Evolutionary conservation across 2,888 invertebrate genomes (phyloP).

Genomic region (Cecidostiba fungosa): DNA sequence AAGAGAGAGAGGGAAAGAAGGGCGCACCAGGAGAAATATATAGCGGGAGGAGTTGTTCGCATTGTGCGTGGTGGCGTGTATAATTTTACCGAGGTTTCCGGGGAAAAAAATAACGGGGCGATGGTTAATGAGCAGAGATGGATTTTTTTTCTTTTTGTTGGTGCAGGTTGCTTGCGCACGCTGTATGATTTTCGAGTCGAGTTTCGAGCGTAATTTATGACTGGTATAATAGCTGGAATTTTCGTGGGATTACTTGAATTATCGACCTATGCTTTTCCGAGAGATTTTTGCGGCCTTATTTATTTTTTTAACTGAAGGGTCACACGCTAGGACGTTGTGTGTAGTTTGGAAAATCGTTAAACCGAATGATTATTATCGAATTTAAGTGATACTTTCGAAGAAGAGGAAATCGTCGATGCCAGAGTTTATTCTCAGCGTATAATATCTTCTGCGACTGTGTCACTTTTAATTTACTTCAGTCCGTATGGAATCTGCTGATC

Average conservation of each 20-base stretch:
- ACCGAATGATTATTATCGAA: too few relatives aligned
- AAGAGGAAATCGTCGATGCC: too few relatives aligned
- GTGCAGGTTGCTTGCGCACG: background rate
- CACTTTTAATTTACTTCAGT: too few relatives aligned
- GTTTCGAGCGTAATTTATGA: slow-evolving; percentile 20
- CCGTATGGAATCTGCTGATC: too few relatives aligned
- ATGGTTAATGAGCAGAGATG: background rate
- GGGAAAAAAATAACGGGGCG: slow-evolving; percentile 35
- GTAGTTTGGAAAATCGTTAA: too few relatives aligned
- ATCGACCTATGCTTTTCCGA: background rate
- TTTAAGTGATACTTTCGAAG: too few relatives aligned
- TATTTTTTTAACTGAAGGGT: background rate
- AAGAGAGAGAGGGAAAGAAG: slow-evolving; percentile 4
- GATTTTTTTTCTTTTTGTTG: background rate
- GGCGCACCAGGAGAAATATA: slow-evolving; percentile 1
- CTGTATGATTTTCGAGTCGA: slow-evolving; percentile 26
- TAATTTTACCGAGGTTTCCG: slow-evolving; percentile 40
- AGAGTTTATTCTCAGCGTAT: too few relatives aligned
- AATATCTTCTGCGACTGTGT: too few relatives aligned
- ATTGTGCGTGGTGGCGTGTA: slow-evolving; percentile 18
- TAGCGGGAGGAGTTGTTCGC: background rate
- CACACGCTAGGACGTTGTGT: too few relatives aligned
- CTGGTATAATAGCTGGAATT: background rate
- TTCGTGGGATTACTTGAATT: slow-evolving; percentile 15
- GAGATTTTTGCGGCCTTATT: background rate